Percentiles rank a stretch among this genome's conserved stretches.
Evolutionary conservation across 2,113 vertebrate species (phyloP).

Genomic region (Sapayoa aenigma): DNA sequence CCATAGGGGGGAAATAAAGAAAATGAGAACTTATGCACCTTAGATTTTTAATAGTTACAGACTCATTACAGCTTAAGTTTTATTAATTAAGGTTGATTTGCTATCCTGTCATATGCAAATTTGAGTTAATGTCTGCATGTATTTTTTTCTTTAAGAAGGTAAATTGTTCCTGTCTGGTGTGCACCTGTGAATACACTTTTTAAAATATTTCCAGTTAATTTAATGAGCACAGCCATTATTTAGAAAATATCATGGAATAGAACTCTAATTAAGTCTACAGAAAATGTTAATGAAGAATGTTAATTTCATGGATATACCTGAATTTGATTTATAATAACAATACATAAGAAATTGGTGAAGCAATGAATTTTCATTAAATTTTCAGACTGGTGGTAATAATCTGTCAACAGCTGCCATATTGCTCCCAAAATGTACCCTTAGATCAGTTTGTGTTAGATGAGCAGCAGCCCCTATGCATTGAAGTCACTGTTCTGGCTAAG

Average conservation of each 20-base stretch:
- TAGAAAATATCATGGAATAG: not conserved
- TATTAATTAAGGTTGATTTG: not conserved
- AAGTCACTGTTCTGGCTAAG: not conserved
- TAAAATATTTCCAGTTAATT: not conserved
- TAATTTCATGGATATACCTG: not conserved
- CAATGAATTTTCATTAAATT: not conserved
- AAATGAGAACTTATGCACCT: not conserved
- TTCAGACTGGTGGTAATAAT: not conserved
- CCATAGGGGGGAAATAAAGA: fast-evolving
- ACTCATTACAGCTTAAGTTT: not conserved
- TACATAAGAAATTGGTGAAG: not conserved
- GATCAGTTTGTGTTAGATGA: not conserved
- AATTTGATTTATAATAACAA: not conserved
- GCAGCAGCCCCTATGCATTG: not conserved
- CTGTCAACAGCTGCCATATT: not conserved
- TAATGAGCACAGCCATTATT: not conserved
- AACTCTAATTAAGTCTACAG: not conserved
- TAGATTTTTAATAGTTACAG: not conserved
- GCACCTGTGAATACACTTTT: not conserved
- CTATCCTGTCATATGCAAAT: not conserved
- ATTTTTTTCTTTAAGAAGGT: not conserved
- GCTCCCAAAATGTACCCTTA: not conserved
- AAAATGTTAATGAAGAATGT: not conserved
- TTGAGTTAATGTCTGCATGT: not conserved
- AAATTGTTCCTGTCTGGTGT: not conserved